Evolutionary conservation across 1,140 invertebrate species (phyloP), one percentile per base, ranked within the genome.

Genomic region (Drosophila truncata): DNA sequence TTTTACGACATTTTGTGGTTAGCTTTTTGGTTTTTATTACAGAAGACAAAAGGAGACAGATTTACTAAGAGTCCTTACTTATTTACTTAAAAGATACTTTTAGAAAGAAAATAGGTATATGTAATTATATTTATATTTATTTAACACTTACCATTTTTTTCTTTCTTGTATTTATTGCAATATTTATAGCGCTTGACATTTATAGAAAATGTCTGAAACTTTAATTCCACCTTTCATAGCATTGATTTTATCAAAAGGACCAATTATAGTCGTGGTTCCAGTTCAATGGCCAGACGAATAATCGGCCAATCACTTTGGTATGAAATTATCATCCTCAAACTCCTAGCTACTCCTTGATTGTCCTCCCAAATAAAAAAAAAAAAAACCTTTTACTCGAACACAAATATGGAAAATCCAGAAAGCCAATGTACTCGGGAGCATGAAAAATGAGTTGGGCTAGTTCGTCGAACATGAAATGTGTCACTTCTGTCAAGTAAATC

Each of bases 391-490:
- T 11, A n/a, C 42, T 47, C 11, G 23, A 27, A 50, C 57, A 37
- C 57, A 80, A 55, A 63, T 59, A 55, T 33, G 20, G 14, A 23
- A 37, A 57, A 33, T 46, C 42, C 18, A 47, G 18, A 11, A 23
- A 72, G 39, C 20, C 46, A 50, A 25, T 58, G 62, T 47, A 42
- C 27, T 46, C 20, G 25, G 27, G 18, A 6, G 23, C 49, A 57
- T 35, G 42, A 60, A 58, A 82, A 74, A 69, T 73, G 72, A 49
- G 57, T 52, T 50, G 33, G 16, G 33, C 41, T 64, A 59, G 83
- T 88, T 88, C 84, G 87, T 42, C 62, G 77, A 20, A 77, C 84
- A 73, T 47, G 57, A 66, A 79, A 66, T 60, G 42, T 83, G 75
- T 83, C 80, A 82, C 55, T 66, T 74, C 23, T 54, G 57, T 29